Base-by-base conservation (phyloP, 1,140 invertebrate species). In the Drosophila seguyi region DNA sequence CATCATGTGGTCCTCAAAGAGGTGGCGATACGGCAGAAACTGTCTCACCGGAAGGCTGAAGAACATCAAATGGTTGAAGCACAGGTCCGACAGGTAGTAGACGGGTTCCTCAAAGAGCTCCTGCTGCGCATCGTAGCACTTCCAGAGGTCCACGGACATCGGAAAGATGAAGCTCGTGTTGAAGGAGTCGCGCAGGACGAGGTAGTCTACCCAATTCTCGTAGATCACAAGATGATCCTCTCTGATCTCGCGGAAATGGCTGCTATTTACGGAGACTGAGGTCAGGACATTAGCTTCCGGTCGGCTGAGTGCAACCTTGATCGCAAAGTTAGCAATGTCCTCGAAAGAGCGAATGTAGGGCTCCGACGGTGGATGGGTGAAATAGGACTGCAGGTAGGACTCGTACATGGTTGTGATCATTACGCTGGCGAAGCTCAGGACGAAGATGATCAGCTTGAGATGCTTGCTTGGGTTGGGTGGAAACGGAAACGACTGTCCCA, bases 321-420 rank as follows among this genome's bases (percentile, higher is more conserved):
- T 53, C 7, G 47, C 47, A 0, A 77, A 90, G 4, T 48, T 20
- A 2, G 38, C 42, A 4, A 85, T n/a, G 14, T 90, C 75, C 5
- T n/a, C 25, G 25, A 74, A 56, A 44, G 41, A 75, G 10, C 45
- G 69, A 18, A 87, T 39, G 0, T 5, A 29, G 0, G 65, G 42
- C 42, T 88, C 66, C 0, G 55, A 44, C 0, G 88, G 88, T 2
- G 83, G 88, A 3, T 56, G 55, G 0, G 81, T 88, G 14, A 88
- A 67, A 8, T 53, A 79, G 10, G 78, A 47, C 6, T 75, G 44
- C 31, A 91, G 16, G 27, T 88, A 91, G 11, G 81, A 36, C 36
- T 72, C 55, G 44, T 91, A 91, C 69, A 91, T 85, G 36, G 81
- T 91, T 27, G 75, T 81, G n/a, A 73, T 72, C 68, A 88, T 65